Evolutionary conservation across 2,113 vertebrate species (phyloP).

Genomic region (Labeo catla): DNA sequence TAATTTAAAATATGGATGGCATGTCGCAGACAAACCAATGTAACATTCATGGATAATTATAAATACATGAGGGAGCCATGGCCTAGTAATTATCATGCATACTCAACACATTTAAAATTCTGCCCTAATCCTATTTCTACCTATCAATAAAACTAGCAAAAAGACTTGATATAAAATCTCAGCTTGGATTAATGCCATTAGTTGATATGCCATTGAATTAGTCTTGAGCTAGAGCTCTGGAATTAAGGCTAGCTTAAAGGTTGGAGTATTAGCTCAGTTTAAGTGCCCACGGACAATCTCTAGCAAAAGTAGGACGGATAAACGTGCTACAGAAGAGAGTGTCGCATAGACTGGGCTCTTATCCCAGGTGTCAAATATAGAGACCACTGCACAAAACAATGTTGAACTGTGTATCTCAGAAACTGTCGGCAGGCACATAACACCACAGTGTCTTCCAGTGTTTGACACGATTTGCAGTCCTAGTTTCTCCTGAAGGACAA

Average conservation of each 20-base stretch:
- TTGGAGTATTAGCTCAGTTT: not conserved
- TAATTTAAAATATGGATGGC: not conserved
- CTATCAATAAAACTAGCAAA: not conserved
- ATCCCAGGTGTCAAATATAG: slow-evolving; percentile 42
- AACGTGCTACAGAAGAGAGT: not conserved
- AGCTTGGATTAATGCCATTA: not conserved
- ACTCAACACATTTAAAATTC: not conserved
- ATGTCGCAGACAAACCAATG: not conserved
- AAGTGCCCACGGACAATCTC: slow-evolving; percentile 4
- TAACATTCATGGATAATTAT: too few relatives aligned
- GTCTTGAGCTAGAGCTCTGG: not conserved
- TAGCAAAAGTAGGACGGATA: slow-evolving; percentile 16
- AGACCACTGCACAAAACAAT: slow-evolving; percentile 26
- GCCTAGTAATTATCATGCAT: too few relatives aligned
- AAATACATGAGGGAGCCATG: too few relatives aligned
- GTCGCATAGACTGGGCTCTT: slow-evolving; percentile 36
- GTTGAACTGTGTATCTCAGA: slow-evolving; percentile 5
- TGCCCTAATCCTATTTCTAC: not conserved
- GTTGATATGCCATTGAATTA: not conserved
- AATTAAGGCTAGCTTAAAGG: not conserved
- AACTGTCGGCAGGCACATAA: slow-evolving; percentile 12
- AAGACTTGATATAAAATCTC: not conserved
- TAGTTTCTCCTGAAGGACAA: slow-evolving; percentile 40
- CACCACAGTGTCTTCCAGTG: not conserved
- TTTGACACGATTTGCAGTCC: slow-evolving; percentile 38